Percentiles rank a stretch among this genome's conserved stretches.
These are phyloP conservation scores for Nesoenas mayeri DNA, from an alignment of 2,113 vertebrate genomes.

Conservation along the genomic window DNA sequence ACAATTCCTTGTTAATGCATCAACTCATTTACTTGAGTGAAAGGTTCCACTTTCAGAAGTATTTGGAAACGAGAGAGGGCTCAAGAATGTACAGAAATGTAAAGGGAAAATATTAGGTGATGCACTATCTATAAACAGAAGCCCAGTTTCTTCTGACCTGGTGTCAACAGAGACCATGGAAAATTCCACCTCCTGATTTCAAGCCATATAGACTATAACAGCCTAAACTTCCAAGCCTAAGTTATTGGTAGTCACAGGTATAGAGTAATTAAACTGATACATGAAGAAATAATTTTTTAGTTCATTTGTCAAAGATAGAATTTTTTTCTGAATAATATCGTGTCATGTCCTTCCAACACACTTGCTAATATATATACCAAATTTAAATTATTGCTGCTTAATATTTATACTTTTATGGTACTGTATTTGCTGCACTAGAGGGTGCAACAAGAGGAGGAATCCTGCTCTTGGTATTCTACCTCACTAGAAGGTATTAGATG, in stretches of 20 bases:
- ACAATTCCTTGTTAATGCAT: not conserved
- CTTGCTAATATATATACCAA: not conserved
- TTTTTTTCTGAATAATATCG: not conserved
- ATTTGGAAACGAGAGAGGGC: not conserved
- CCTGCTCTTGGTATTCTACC: not conserved
- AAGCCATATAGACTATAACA: not conserved
- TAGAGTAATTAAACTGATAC: not conserved
- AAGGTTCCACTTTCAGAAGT: not conserved
- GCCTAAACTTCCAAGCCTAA: not conserved
- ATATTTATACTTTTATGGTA: not conserved
- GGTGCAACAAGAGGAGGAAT: not conserved
- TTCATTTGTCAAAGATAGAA: not conserved
- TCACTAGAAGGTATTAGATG: not conserved
- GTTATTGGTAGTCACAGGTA: not conserved
- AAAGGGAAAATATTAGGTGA: not conserved
- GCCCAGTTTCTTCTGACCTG: not conserved
- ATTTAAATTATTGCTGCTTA: not conserved
- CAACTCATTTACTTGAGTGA: not conserved
- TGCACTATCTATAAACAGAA: not conserved
- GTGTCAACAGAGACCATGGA: not conserved
- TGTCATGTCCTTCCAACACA: not conserved
- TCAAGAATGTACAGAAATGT: not conserved
- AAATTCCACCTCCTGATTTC: not conserved
- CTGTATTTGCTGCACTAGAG: not conserved
- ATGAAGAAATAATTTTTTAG: not conserved